phyloP scores from a whole-genome alignment of 2,797 vertebrate species.

The Thunnus albacares region DNA sequence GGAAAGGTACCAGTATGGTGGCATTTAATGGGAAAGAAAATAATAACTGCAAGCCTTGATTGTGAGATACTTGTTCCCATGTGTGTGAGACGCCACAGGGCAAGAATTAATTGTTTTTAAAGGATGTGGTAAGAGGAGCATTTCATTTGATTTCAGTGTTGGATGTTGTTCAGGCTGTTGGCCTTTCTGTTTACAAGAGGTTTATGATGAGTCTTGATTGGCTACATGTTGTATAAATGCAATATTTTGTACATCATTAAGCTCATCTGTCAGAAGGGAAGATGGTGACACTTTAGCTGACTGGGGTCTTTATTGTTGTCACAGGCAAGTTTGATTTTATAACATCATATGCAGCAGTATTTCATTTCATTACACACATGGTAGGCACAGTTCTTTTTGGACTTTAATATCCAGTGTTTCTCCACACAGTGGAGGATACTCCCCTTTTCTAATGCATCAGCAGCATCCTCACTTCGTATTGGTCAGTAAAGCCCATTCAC shows the following conservation, averaged over 20 bases:
- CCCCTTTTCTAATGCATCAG: slow-evolving; percentile 58
- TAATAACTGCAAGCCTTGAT: slow-evolving; percentile 13
- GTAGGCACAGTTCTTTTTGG: neutral
- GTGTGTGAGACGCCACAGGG: slow-evolving; percentile 17
- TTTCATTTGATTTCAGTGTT: slow-evolving; percentile 25
- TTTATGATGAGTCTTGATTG: slow-evolving; percentile 20
- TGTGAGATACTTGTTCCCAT: slow-evolving; percentile 7
- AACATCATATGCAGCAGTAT: neutral
- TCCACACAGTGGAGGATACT: slow-evolving; percentile 29
- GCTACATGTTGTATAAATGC: neutral
- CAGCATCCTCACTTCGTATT: slow-evolving; percentile 53
- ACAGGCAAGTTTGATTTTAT: neutral
- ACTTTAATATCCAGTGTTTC: slow-evolving; percentile 28
- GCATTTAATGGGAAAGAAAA: slow-evolving; percentile 19
- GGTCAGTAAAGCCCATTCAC: slow-evolving; percentile 65
- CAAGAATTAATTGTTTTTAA: slow-evolving; percentile 17
- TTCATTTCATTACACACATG: neutral
- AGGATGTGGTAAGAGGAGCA: neutral
- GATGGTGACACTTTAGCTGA: too few species aligned
- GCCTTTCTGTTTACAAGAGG: slow-evolving; percentile 1
- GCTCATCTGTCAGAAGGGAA: neutral
- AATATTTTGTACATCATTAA: neutral
- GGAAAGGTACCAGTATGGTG: slow-evolving; percentile 84
- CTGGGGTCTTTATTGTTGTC: neutral
- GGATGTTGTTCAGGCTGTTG: slow-evolving; percentile 2